These are phyloP conservation scores for Aradophagus sp. DNA, from an alignment of 1,140 invertebrate genomes.

Conservation along the genomic window DNA sequence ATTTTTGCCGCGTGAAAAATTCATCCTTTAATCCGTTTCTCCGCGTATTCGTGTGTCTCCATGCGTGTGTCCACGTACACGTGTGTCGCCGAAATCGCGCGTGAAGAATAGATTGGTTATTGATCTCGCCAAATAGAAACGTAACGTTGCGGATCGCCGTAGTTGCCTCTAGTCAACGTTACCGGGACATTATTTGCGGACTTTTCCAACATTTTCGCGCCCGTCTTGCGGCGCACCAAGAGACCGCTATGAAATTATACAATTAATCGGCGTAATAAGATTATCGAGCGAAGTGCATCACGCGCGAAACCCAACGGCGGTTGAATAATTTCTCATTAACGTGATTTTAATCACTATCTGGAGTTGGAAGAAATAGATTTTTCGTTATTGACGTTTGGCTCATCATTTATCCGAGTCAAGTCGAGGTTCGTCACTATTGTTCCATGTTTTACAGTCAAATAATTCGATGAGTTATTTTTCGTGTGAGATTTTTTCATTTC, in stretches of 20 bases:
- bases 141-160: constrained; percentile 18
- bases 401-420: constrained; percentile 34
- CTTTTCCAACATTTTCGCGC: too few relatives aligned
- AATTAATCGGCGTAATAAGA: constrained; percentile 23
- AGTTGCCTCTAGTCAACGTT: constrained; percentile 37
- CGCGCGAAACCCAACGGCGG: too few relatives aligned
- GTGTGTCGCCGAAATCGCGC: constrained; percentile 22
- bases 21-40: constrained; percentile 19
- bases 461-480: too few relatives aligned
- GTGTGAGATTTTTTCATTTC: too few relatives aligned
- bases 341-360: constrained; percentile 54
- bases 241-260: constrained; percentile 27
- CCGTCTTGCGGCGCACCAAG: too few relatives aligned
- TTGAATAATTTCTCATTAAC: constrained; percentile 55
- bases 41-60: constrained; percentile 28
- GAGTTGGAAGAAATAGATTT: constrained; percentile 46
- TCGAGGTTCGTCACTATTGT: constrained; percentile 10
- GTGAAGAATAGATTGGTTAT: constrained; percentile 49
- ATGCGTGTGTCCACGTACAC: too few relatives aligned
- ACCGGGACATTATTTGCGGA: too few relatives aligned
- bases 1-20: constrained; percentile 25
- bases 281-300: constrained; percentile 29
- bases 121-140: constrained; percentile 43
- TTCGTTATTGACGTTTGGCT: constrained; percentile 46
- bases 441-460: constrained; percentile 17